phyloP scores from a whole-genome alignment of 2,113 vertebrate species.

The Euleptes europaea region DNA sequence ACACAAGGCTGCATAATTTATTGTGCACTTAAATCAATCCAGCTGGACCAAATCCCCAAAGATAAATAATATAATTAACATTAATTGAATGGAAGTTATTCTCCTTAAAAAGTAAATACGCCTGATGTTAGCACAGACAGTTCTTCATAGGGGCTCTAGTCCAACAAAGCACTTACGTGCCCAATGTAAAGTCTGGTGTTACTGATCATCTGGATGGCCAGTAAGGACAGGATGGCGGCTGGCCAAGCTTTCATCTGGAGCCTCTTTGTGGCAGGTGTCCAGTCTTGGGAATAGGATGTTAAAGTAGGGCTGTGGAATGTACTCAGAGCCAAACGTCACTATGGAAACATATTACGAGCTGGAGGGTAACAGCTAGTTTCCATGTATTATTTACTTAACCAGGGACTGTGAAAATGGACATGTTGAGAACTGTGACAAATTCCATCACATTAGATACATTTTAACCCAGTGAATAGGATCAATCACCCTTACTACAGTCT shows the following conservation, averaged over 20 bases:
- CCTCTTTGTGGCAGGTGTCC: conserved; percentile 32
- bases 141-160: conserved; percentile 7
- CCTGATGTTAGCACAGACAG: conserved; percentile 11
- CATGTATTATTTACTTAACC: conserved; percentile 24
- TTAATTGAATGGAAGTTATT: conserved; percentile 17
- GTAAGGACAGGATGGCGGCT: background rate
- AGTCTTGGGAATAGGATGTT: conserved; percentile 10
- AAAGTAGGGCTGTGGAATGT: background rate
- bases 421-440: conserved; percentile 2
- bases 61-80: conserved; percentile 18
- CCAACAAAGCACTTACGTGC: conserved; percentile 3
- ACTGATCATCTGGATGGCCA: conserved; percentile 6
- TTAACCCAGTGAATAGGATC: background rate
- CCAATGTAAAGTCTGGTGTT: background rate
- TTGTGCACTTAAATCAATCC: background rate
- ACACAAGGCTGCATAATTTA: conserved; percentile 21
- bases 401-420: conserved; percentile 4
- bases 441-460: background rate
- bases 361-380: conserved; percentile 23
- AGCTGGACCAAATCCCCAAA: background rate
- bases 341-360: conserved; percentile 24
- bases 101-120: conserved; percentile 18
- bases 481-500: background rate
- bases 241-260: conserved; percentile 21
- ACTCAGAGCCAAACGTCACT: conserved; percentile 9